Base-by-base conservation (phyloP, 2,113 vertebrate genomes). In the Cynoglossus semilaevis region DNA sequence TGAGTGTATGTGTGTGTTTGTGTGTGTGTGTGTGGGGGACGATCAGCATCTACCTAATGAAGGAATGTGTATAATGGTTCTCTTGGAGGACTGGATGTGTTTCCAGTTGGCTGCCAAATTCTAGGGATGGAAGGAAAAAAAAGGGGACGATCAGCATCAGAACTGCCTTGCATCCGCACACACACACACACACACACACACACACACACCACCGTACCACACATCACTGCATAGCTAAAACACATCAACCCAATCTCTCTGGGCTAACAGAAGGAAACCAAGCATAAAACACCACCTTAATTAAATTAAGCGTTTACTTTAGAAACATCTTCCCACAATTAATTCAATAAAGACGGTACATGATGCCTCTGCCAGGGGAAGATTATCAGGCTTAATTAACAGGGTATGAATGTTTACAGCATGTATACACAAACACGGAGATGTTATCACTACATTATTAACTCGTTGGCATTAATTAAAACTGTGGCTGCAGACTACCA, bases 21-120 rank as follows among this genome's bases (percentile, higher is more conserved):
- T n/a, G n/a, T n/a, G n/a, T n/a, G n/a, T n/a, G n/a, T n/a, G n/a
- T n/a, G n/a, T n/a, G n/a, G n/a, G n/a, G n/a, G n/a, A n/a, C n/a
- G n/a, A n/a, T n/a, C n/a, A n/a, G n/a, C n/a, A n/a, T n/a, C n/a
- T 94, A 97, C 95, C 97, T 96, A 98, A 96, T 94, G 96, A 97
- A 84, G 95, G 95, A 90, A 99, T 89, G 92, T 96, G 95, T 93
- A 96, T 98, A 93, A 99, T 95, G 82, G 94, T 98, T 92, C 95
- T 96, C 91, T 93, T 94, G 93, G 94, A 95, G 86, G 92, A 94
- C 93, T 92, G 95, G 93, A 96, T 95, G 91, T 91, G 93, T 94
- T 95, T 97, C 97, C 97, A 98, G 94, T 98, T 96, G 92, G 93
- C 92, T 93, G 94, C 95, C 95, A 98, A 93, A 96, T 94, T 92